Percentiles rank a stretch among this genome's conserved stretches.
phyloP scores from a whole-genome alignment of 2,113 vertebrate genomes.

The Burhinus bistriatus region DNA sequence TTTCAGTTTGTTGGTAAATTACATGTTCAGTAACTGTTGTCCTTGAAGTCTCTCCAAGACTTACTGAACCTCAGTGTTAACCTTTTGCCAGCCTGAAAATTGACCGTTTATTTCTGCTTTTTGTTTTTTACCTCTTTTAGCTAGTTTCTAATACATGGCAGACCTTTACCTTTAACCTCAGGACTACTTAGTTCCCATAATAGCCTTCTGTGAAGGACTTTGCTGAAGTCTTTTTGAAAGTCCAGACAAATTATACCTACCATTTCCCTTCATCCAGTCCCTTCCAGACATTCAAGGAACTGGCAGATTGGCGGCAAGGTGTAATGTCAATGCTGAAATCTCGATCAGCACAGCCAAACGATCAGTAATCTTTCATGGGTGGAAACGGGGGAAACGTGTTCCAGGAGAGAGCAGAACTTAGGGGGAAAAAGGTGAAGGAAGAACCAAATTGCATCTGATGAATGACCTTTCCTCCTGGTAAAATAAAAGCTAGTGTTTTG shows the following conservation, averaged over 20 bases:
- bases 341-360: neutral
- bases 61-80: constrained; percentile 16
- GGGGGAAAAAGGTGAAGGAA: neutral
- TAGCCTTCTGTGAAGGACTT: neutral
- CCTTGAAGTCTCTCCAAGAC: constrained; percentile 39
- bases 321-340: neutral
- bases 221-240: neutral
- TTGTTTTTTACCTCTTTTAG: constrained; percentile 11
- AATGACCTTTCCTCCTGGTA: neutral
- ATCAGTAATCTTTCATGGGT: neutral
- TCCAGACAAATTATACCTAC: neutral
- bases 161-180: neutral
- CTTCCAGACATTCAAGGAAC: neutral
- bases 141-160: constrained; percentile 1
- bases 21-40: constrained; percentile 17
- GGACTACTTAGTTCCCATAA: neutral
- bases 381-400: neutral
- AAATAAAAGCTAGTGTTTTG: neutral
- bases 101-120: neutral
- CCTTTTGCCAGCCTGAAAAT: constrained; percentile 33
- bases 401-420: neutral
- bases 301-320: fast-evolving
- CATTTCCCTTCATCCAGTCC: neutral
- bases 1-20: constrained; percentile 52
- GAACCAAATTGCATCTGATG: neutral